A percentile compares a stretch with the other conserved stretches of the same genome.
Conservation (phyloP, 2,113 vertebrate genomes). For the Mustela lutreola region DNA sequence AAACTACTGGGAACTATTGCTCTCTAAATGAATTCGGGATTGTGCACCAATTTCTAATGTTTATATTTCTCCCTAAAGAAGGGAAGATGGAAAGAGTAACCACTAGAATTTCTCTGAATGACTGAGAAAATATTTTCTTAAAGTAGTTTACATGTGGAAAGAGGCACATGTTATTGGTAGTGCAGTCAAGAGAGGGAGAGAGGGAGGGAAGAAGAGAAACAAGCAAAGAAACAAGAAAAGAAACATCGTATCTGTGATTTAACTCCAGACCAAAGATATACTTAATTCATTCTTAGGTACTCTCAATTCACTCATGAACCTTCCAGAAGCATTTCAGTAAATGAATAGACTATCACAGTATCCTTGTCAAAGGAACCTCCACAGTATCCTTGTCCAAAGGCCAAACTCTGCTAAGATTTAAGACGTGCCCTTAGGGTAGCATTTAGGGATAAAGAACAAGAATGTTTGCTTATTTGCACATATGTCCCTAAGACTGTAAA, state of each 20-base stretch:
- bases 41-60: neutral
- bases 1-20: neutral
- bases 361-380: neutral
- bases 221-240: neutral
- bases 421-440: neutral
- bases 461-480: neutral
- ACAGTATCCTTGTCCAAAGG: neutral
- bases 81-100: neutral
- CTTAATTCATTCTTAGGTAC: neutral
- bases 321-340: neutral
- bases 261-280: neutral
- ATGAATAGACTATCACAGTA: neutral
- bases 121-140: neutral
- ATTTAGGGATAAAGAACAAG: neutral
- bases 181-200: no score
- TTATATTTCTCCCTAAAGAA: neutral
- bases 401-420: slow-evolving; percentile 20
- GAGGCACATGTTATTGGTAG: neutral
- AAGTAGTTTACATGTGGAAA: neutral
- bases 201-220: no score
- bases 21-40: slow-evolving; percentile 14
- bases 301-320: neutral
- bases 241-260: neutral
- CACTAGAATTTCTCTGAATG: slow-evolving; percentile 9
- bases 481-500: neutral